Evolutionary conservation across 2,113 vertebrate species (phyloP).

Genomic region (Corythoichthys intestinalis): DNA sequence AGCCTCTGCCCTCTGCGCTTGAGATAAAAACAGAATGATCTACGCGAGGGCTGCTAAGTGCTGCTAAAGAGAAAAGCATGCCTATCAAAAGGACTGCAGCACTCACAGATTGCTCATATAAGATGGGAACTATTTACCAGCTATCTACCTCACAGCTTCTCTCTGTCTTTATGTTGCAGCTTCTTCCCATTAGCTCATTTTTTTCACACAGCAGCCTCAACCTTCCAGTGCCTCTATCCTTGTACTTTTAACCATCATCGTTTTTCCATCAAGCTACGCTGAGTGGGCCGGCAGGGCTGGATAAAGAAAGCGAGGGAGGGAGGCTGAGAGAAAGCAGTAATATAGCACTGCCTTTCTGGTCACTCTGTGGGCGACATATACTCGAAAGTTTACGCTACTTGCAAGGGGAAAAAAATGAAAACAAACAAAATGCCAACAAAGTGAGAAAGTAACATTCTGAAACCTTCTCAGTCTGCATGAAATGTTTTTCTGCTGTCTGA

Average conservation of each 20-base stretch:
- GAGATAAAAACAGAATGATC: constrained; percentile 11
- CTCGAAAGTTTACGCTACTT: constrained; percentile 79
- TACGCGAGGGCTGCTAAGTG: constrained; percentile 12
- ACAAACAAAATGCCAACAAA: constrained; percentile 61
- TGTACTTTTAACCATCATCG: constrained; percentile 57
- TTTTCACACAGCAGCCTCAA: constrained; percentile 48
- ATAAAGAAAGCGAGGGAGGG: constrained; percentile 39
- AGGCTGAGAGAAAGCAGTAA: constrained; percentile 30
- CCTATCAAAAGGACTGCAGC: background rate
- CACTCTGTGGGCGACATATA: constrained; percentile 70
- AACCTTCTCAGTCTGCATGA: constrained; percentile 70
- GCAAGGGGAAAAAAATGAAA: constrained; percentile 62
- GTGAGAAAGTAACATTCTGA: constrained; percentile 57
- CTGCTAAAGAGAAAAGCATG: constrained; percentile 17
- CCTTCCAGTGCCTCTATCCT: constrained; percentile 38
- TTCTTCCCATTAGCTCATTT: constrained; percentile 52
- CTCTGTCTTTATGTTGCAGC: constrained; percentile 61
- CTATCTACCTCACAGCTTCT: constrained; percentile 58
- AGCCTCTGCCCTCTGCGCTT: background rate
- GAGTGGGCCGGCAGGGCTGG: constrained; percentile 57
- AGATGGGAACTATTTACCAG: constrained; percentile 19
- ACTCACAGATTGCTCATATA: constrained; percentile 5
- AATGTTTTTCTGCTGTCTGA: constrained; percentile 64
- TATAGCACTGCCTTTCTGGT: constrained; percentile 53
- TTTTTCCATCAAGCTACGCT: constrained; percentile 73